Conservation (phyloP, 2,797 vertebrate genomes). For the Rhodeus uyekii region DNA sequence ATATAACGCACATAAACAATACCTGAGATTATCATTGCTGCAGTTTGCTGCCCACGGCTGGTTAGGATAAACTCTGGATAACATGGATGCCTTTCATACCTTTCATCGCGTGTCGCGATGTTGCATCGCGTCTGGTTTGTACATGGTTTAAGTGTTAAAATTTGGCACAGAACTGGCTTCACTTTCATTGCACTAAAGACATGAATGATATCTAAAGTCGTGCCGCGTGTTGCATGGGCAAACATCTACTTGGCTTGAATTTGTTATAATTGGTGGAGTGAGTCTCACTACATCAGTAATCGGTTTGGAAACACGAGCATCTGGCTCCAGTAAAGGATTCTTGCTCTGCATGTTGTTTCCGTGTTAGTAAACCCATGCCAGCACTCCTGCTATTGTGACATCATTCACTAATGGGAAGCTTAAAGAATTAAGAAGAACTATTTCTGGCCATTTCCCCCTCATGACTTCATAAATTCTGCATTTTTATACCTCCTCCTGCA, state of each 20-base stretch:
- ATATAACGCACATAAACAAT: background rate
- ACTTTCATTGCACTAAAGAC: background rate
- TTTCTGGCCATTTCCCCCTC: conserved; percentile 28
- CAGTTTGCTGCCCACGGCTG: no score
- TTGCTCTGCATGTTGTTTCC: conserved; percentile 31
- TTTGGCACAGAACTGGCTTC: background rate
- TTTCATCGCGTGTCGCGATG: no score
- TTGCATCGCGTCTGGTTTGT: background rate
- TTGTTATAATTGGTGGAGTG: conserved; percentile 33
- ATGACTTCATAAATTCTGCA: conserved; percentile 37
- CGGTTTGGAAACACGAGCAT: conserved; percentile 57
- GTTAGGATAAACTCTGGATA: no score
- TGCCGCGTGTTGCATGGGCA: background rate
- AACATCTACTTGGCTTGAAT: conserved; percentile 26
- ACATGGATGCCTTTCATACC: no score
- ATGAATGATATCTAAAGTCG: background rate
- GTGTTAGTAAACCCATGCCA: conserved; percentile 4
- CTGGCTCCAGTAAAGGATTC: conserved; percentile 39
- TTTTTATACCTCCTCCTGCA: conserved; percentile 36
- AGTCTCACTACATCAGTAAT: conserved; percentile 57
- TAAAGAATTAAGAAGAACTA: conserved; percentile 35
- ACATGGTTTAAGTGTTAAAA: background rate
- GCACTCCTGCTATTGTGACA: conserved; percentile 27
- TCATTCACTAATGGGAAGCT: conserved; percentile 39
- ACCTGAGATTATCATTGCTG: no score